Evolutionary conservation across 2,888 invertebrate species (phyloP).

Genomic region (Schizotus pectinicornis): DNA sequence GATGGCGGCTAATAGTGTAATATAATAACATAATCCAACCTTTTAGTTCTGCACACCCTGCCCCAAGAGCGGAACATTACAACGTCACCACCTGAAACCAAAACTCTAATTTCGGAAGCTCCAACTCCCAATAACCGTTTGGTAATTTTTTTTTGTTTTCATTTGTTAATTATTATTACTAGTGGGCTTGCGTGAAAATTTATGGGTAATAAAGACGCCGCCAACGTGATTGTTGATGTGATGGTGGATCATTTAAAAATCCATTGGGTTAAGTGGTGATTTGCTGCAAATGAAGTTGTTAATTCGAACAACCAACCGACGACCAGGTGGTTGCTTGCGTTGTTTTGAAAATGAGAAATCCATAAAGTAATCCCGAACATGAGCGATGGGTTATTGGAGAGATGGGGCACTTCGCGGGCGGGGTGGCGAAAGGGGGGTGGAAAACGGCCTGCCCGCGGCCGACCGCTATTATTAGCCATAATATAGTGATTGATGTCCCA

Average conservation of each 20-base stretch:
- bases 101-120: no score
- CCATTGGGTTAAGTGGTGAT: constrained; percentile 29
- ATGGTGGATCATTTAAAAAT: constrained; percentile 26
- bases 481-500: constrained; percentile 55
- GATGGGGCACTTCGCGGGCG: not conserved
- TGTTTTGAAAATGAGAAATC: constrained; percentile 17
- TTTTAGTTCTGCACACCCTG: no score
- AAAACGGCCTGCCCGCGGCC: constrained; percentile 24
- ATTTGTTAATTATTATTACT: no score
- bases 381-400: not conserved
- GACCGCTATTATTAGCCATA: constrained; percentile 52
- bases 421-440: not conserved
- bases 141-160: no score
- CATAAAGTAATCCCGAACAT: constrained; percentile 23
- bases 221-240: no score
- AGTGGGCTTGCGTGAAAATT: constrained; percentile 1
- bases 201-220: constrained; percentile 9
- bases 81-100: no score
- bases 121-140: no score
- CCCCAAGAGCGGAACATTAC: no score
- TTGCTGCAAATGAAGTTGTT: constrained; percentile 26
- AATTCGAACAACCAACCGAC: constrained; percentile 1
- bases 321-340: constrained; percentile 24
- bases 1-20: constrained; percentile 56
- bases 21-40: constrained; percentile 57